Percentiles rank a stretch among this genome's conserved stretches.
These are phyloP conservation scores for Pomatostomus ruficeps DNA, from an alignment of 2,113 vertebrate genomes.

Conservation along the genomic window DNA sequence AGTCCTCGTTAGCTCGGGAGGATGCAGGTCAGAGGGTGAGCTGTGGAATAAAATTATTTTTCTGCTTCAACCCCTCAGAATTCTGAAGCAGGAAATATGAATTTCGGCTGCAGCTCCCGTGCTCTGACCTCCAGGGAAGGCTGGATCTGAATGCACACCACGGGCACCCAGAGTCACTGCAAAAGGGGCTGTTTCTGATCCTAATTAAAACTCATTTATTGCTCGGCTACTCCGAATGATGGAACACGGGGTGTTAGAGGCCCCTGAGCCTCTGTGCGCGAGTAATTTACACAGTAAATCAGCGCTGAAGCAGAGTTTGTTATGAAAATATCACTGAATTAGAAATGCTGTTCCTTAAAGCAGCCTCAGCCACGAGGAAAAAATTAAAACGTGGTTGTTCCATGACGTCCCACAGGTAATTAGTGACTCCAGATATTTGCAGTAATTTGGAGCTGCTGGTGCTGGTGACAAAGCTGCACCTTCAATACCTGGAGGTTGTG, in stretches of 20 bases:
- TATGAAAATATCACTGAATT: not conserved
- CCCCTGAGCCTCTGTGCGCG: not conserved
- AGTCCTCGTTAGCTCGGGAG: not conserved
- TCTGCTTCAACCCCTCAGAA: not conserved
- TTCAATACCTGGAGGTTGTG: not conserved
- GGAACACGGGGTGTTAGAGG: not conserved
- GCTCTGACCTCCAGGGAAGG: not conserved
- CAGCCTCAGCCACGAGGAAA: not conserved
- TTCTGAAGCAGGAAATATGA: not conserved
- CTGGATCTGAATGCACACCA: not conserved
- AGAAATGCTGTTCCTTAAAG: not conserved
- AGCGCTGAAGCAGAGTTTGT: not conserved
- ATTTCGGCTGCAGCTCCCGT: not conserved
- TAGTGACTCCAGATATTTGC: not conserved
- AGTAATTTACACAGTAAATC: not conserved
- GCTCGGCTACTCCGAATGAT: not conserved
- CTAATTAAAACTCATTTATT: not conserved
- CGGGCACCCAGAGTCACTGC: rapidly evolving
- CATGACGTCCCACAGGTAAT: not conserved
- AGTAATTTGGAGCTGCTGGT: conserved; percentile 76
- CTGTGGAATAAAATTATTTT: not conserved
- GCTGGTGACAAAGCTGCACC: not conserved
- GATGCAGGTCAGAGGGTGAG: not conserved
- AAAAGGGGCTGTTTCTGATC: not conserved
- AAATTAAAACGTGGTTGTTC: not conserved